phyloP scores from a whole-genome alignment of 2,113 vertebrate genomes.

The Calyptomena viridis region DNA sequence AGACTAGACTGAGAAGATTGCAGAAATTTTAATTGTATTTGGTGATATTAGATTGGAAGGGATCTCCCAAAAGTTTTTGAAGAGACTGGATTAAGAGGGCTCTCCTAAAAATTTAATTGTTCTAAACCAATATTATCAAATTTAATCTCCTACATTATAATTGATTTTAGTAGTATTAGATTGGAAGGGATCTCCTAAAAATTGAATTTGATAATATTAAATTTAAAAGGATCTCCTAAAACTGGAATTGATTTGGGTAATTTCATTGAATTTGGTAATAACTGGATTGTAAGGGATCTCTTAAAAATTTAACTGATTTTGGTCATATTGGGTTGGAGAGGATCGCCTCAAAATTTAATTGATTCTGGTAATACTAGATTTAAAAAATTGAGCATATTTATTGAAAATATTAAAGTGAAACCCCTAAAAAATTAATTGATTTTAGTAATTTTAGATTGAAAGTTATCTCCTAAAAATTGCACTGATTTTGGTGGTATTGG shows the following conservation, averaged over 20 bases:
- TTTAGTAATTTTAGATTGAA: neutral
- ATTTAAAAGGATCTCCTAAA: neutral
- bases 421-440: neutral
- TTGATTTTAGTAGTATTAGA: neutral
- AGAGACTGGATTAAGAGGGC: fast-evolving
- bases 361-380: neutral
- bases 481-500: neutral
- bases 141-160: no score
- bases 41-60: neutral
- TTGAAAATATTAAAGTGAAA: neutral
- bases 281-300: fast-evolving
- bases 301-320: neutral
- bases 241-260: neutral
- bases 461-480: neutral
- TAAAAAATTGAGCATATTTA: neutral
- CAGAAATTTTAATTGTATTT: no score
- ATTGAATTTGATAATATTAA: neutral
- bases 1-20: no score
- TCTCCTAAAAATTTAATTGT: neutral
- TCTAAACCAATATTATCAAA: no score
- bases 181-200: neutral
- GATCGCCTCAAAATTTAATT: neutral
- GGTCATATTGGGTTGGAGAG: fast-evolving
- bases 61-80: neutral
- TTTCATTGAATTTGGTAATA: no score